These are phyloP conservation scores for Xenopus petersii DNA, from an alignment of 2,797 vertebrate genomes.

Conservation along the genomic window DNA sequence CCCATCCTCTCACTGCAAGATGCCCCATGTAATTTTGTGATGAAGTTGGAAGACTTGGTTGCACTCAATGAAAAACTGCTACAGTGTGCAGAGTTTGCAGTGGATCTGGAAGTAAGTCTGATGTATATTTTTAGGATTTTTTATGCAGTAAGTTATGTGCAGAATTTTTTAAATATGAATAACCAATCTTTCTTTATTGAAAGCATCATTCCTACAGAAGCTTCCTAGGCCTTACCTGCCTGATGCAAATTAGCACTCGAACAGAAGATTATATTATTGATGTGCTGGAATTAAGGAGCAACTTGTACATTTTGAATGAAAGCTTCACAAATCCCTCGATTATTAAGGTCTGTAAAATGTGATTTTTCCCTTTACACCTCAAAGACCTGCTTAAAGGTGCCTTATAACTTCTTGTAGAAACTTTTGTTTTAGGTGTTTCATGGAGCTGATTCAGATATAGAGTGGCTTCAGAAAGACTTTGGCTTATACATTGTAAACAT, in stretches of 20 bases:
- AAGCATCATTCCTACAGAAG: conserved; percentile 97
- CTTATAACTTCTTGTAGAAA: neutral
- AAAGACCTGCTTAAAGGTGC: too few relatives aligned
- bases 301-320: conserved; percentile 91
- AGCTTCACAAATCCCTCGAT: conserved; percentile 85
- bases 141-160: neutral
- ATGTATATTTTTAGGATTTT: too few relatives aligned
- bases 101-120: conserved; percentile 87
- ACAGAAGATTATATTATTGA: conserved; percentile 91
- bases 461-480: conserved; percentile 96
- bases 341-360: conserved; percentile 78
- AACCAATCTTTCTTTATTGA: accelerated
- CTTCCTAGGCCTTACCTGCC: conserved; percentile 88
- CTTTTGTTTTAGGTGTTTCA: conserved; percentile 81
- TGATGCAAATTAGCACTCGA: conserved; percentile 94
- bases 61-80: conserved; percentile 86
- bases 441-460: conserved; percentile 90
- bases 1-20: conserved; percentile 75
- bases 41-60: conserved; percentile 81
- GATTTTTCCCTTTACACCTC: neutral
- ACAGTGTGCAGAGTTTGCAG: conserved; percentile 80
- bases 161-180: neutral
- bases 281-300: conserved; percentile 80
- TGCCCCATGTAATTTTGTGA: conserved; percentile 77
- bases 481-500: conserved; percentile 91